A percentile compares a stretch with the other conserved stretches of the same genome.
Conservation (phyloP, 2,888 invertebrate species). For the Apodemia hepburni region DNA sequence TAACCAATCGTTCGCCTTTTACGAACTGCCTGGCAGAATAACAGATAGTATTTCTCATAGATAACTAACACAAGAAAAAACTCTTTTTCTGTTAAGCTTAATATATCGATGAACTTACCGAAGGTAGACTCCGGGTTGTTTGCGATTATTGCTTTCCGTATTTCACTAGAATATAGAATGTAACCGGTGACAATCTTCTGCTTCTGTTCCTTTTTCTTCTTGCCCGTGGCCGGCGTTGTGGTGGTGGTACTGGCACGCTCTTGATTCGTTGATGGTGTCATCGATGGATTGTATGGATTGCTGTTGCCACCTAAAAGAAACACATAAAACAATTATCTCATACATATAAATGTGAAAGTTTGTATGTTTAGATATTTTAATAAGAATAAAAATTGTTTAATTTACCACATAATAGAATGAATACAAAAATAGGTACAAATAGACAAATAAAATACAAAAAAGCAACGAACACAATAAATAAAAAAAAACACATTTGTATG, state of each 20-base stretch:
- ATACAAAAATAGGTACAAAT: too few relatives aligned
- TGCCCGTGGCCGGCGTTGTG: slow-evolving; percentile 51
- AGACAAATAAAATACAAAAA: too few relatives aligned
- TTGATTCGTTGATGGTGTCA: slow-evolving; percentile 50
- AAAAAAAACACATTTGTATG: too few relatives aligned
- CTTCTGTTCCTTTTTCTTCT: slow-evolving; percentile 78
- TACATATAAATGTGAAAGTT: too few relatives aligned
- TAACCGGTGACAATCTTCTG: slow-evolving; percentile 97
- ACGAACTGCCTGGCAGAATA: too few relatives aligned
- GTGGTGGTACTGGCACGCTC: slow-evolving; percentile 46
- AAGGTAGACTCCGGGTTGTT: slow-evolving; percentile 97
- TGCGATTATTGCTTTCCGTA: slow-evolving; percentile 94
- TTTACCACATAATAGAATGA: too few relatives aligned
- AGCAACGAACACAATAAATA: too few relatives aligned
- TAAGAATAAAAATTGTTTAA: too few relatives aligned
- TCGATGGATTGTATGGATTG: slow-evolving; percentile 67
- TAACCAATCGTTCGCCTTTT: too few relatives aligned
- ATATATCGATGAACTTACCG: slow-evolving; percentile 82
- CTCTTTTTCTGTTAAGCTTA: not conserved
- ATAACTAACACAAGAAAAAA: too few relatives aligned
- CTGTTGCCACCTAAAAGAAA: slow-evolving; percentile 70
- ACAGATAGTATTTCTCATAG: too few relatives aligned
- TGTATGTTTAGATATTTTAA: too few relatives aligned
- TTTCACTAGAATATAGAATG: slow-evolving; percentile 98
- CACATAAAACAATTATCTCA: not conserved